These are phyloP conservation scores for Porites evermanni DNA, from an alignment of 92 coral and sea anemone species.

Conservation along the genomic window DNA sequence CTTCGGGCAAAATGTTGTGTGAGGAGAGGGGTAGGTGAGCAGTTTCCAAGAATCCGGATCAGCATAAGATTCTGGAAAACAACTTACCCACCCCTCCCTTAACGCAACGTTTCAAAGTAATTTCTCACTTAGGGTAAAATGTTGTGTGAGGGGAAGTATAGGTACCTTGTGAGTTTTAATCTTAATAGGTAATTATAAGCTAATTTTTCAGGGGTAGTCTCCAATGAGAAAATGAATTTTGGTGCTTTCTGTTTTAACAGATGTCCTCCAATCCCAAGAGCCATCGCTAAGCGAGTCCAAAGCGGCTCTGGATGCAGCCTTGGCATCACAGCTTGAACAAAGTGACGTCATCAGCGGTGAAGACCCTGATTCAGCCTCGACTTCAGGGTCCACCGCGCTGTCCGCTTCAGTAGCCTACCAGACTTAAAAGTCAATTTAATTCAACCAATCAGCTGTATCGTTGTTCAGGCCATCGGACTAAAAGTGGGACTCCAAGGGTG, in stretches of 20 bases:
- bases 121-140: too few species aligned
- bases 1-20: too few species aligned
- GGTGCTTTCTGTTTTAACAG: conserved; percentile 8
- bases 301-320: conserved; percentile 68
- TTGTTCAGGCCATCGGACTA: not conserved
- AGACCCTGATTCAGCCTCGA: conserved; percentile 61
- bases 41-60: too few species aligned
- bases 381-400: conserved; percentile 54
- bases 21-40: too few species aligned
- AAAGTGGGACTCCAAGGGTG: not conserved
- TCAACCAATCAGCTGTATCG: not conserved
- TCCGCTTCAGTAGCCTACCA: conserved; percentile 54
- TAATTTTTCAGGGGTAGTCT: not conserved
- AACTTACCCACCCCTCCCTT: too few species aligned
- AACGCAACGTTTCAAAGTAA: too few species aligned
- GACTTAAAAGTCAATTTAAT: not conserved
- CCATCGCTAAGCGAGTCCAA: conserved; percentile 59
- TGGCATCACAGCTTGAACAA: conserved; percentile 72
- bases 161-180: too few species aligned
- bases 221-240: not conserved
- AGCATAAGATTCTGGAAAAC: too few species aligned
- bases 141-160: too few species aligned
- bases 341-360: conserved; percentile 54
- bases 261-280: conserved; percentile 61
- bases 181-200: too few species aligned